A percentile compares a stretch with the other conserved stretches of the same genome.
phyloP scores from a whole-genome alignment of 2,113 vertebrate species.

The Neogobius melanostomus region DNA sequence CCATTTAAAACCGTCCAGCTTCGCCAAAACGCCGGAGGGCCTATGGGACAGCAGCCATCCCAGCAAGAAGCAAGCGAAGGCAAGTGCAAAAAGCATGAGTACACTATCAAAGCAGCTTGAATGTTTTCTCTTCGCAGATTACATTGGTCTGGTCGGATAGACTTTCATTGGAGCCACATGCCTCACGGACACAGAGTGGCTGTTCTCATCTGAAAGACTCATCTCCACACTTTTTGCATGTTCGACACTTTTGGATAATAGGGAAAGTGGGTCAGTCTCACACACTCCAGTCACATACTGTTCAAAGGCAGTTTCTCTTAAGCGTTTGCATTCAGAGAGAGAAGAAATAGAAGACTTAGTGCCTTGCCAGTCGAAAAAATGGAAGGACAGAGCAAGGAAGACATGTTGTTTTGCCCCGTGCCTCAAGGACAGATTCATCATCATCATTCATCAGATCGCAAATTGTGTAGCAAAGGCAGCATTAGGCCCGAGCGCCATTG shows the following conservation, averaged over 20 bases:
- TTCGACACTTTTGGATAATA: conserved; percentile 66
- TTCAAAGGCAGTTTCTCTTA: conserved; percentile 41
- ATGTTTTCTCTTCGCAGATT: conserved; percentile 54
- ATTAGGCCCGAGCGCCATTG: too few species aligned
- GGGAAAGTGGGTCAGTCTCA: conserved; percentile 67
- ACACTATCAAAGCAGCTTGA: conserved; percentile 58
- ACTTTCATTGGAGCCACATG: conserved; percentile 63
- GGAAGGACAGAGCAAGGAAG: background rate
- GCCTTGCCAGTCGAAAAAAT: background rate
- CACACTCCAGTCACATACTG: conserved; percentile 51
- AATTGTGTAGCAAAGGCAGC: too few species aligned
- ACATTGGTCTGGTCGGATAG: conserved; percentile 43
- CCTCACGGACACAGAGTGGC: conserved; percentile 51
- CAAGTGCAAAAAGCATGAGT: conserved; percentile 49
- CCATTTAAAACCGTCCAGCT: conserved; percentile 57
- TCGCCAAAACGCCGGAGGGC: conserved; percentile 47
- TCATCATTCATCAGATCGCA: too few species aligned
- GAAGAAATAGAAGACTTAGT: conserved; percentile 15
- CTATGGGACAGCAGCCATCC: conserved; percentile 44
- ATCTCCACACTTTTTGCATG: conserved; percentile 65
- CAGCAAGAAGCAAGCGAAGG: conserved; percentile 50
- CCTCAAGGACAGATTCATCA: background rate
- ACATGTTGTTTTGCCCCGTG: background rate
- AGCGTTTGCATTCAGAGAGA: conserved; percentile 42
- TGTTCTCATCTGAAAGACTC: conserved; percentile 64